Conservation (phyloP, 1,140 invertebrate genomes). For the Oedothorax gibbosus region DNA sequence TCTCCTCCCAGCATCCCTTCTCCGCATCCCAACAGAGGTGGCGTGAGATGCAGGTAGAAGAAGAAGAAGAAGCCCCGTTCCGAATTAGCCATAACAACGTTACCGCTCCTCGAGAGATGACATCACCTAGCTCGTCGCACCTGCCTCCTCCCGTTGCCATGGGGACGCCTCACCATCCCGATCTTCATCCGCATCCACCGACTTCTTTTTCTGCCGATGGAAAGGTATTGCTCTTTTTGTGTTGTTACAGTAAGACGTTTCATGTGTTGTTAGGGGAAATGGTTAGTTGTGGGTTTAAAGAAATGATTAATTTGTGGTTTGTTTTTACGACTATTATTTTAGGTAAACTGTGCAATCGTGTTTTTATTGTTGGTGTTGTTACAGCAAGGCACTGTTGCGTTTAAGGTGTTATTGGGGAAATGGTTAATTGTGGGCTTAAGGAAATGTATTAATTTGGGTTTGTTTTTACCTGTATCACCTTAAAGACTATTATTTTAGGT, state of each 20-base stretch:
- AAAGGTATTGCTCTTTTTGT: background rate
- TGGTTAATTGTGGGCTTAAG: too few relatives aligned
- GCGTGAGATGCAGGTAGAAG: conserved; percentile 35
- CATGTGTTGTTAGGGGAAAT: background rate
- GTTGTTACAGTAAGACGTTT: background rate
- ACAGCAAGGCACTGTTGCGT: background rate
- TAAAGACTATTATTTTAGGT: too few relatives aligned
- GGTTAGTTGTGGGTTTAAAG: too few relatives aligned
- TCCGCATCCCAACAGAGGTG: background rate
- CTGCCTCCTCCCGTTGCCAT: conserved; percentile 55
- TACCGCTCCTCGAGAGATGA: conserved; percentile 55
- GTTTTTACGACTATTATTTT: too few relatives aligned
- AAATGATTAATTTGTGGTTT: background rate
- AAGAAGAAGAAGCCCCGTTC: background rate
- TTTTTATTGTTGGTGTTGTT: background rate
- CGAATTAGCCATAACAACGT: conserved; percentile 59
- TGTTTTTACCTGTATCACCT: too few relatives aligned
- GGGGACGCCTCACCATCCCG: conserved; percentile 41
- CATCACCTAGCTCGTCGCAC: conserved; percentile 59
- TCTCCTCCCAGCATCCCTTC: conserved; percentile 16
- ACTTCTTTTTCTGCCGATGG: conserved; percentile 20
- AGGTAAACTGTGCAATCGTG: too few relatives aligned
- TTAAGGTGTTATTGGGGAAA: background rate
- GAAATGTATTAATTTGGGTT: too few relatives aligned
- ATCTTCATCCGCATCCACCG: background rate